Evolutionary conservation across 2,113 vertebrate genomes (phyloP).

Genomic region (Myotis yumanensis): DNA sequence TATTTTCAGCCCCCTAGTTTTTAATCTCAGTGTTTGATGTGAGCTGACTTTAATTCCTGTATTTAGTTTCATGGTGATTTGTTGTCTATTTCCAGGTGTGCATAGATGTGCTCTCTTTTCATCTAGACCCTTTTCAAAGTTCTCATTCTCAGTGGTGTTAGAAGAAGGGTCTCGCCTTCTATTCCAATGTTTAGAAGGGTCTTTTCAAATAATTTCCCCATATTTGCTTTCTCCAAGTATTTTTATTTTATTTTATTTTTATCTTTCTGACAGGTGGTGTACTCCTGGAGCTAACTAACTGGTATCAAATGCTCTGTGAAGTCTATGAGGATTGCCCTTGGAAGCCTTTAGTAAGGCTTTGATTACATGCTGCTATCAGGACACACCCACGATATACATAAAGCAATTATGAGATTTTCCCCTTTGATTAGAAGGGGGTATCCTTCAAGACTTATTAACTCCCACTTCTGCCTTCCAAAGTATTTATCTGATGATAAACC

Average conservation of each 20-base stretch:
- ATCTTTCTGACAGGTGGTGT: background rate
- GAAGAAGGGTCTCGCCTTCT: background rate
- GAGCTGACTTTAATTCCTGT: background rate
- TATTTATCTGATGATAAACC: background rate
- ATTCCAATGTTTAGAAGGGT: background rate
- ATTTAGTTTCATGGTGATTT: background rate
- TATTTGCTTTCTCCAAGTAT: background rate
- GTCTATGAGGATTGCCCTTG: background rate
- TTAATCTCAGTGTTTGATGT: background rate
- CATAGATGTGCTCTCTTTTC: background rate
- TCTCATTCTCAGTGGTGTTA: background rate
- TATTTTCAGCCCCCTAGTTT: background rate
- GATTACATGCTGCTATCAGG: background rate
- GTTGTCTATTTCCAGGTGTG: background rate
- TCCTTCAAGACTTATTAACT: background rate
- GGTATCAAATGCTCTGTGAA: background rate
- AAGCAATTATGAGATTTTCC: conserved; percentile 23
- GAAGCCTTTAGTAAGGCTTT: conserved; percentile 1
- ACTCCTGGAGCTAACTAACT: background rate
- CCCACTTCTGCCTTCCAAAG: background rate
- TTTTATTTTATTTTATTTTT: background rate
- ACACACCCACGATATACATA: background rate
- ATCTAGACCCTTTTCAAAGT: background rate
- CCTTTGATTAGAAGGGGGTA: background rate
- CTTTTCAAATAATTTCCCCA: background rate